Evolutionary conservation across 1,140 invertebrate species (phyloP).

Genomic region (Cydia amplana): DNA sequence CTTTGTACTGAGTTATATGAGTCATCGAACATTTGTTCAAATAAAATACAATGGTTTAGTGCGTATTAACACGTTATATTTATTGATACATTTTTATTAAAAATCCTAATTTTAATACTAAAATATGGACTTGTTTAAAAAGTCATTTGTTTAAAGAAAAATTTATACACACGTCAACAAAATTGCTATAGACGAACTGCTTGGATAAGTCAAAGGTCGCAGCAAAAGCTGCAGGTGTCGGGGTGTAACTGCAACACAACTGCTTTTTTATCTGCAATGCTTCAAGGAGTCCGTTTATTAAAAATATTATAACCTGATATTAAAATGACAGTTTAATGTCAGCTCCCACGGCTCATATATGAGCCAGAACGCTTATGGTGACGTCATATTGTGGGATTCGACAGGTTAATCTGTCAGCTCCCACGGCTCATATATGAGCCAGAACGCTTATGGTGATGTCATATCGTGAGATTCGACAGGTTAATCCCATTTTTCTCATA

Average conservation of each 20-base stretch:
- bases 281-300: not conserved
- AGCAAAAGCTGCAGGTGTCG: not conserved
- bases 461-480: too few relatives aligned
- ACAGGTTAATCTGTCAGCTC: too few relatives aligned
- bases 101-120: slow-evolving; percentile 44
- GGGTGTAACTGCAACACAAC: not conserved
- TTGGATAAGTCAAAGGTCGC: not conserved
- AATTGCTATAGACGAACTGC: not conserved
- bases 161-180: slow-evolving; percentile 49
- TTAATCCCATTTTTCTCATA: slow-evolving; percentile 4
- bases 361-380: too few relatives aligned
- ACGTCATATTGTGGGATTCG: too few relatives aligned
- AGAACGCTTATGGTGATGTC: too few relatives aligned
- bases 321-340: not conserved
- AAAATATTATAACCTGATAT: not conserved
- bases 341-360: too few relatives aligned
- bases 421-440: too few relatives aligned
- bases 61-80: slow-evolving; percentile 71
- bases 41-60: slow-evolving; percentile 54
- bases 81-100: slow-evolving; percentile 64
- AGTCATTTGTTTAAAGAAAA: slow-evolving; percentile 53
- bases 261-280: not conserved
- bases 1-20: slow-evolving; percentile 2
- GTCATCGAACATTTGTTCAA: slow-evolving; percentile 13
- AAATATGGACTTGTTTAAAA: slow-evolving; percentile 45